Evolutionary conservation across 2,797 vertebrate species (phyloP), one percentile per base, ranked within the genome.

Genomic region (Poecilia gillii): DNA sequence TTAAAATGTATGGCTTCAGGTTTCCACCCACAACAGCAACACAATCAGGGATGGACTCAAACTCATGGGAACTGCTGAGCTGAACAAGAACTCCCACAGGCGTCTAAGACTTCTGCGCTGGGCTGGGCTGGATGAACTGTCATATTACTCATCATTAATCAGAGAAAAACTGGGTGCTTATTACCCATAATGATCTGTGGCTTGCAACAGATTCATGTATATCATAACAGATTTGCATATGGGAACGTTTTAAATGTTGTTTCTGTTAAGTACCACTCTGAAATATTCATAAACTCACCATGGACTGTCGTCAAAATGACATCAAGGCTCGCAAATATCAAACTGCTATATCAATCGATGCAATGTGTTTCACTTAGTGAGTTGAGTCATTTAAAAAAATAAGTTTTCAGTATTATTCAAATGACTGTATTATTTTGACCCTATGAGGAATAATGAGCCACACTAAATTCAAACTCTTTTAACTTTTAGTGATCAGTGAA

Each of bases 81-180:
- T 12, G 84, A 81, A 81, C 74, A 81, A 77, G 59, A 80, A 79
- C 78, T 90, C 86, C 82, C 85, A 83, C 45, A 43, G 87, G 83
- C 11, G 8, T 53, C 77, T n/a, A 36, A 43, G 77, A 74, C 75
- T 77, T 82, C 62, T 89, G 66, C 74, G 36, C 66, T 76, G 20
- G 62, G 36, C 66, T 76, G 20, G 62, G 85, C 46, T 57, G 59
- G 59, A 80, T 85, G 86, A 86, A 86, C 55, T 84, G 68, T 84
- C 85, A 84, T 74, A 84, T 87, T 74, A 88, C 84, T 88, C 83
- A 86, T 86, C 73, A 80, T 80, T 75, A 81, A 68, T 18, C 31
- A 43, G 68, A 84, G 66, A 47, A 76, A 41, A 81, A 72, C 23
- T 62, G 62, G 46, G 53, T 76, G 83, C 68, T 87, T 79, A 89